These are phyloP conservation scores for Psittacus erithacus DNA, from an alignment of 2,113 vertebrate genomes.

Conservation along the genomic window DNA sequence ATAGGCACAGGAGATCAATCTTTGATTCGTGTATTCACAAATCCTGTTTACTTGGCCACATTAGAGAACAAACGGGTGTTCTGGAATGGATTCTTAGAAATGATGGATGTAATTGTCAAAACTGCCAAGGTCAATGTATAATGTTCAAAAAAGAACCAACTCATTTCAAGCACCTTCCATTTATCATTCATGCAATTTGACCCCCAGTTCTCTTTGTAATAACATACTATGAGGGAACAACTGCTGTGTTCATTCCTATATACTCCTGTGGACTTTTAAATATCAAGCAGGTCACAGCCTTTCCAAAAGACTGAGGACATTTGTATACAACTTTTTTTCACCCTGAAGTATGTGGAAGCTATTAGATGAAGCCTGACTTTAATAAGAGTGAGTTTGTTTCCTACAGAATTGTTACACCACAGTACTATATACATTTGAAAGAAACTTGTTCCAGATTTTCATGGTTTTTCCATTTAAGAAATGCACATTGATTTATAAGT, in stretches of 20 bases:
- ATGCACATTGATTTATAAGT: not conserved
- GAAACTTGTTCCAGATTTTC: not conserved
- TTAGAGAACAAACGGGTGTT: constrained; percentile 81
- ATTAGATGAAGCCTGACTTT: constrained; percentile 64
- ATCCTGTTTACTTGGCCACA: constrained; percentile 90
- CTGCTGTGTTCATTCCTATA: constrained; percentile 87
- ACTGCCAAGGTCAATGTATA: constrained; percentile 94
- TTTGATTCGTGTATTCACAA: constrained; percentile 88
- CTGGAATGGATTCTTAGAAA: constrained; percentile 89
- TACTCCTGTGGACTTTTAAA: constrained; percentile 84
- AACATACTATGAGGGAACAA: constrained; percentile 88
- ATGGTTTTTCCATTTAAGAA: not conserved
- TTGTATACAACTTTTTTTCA: constrained; percentile 76
- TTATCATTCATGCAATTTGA: constrained; percentile 93
- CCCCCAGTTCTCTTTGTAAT: constrained; percentile 90
- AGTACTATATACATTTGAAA: not conserved
- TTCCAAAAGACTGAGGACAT: constrained; percentile 76
- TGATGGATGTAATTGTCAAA: constrained; percentile 98
- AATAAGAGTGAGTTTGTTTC: constrained; percentile 55
- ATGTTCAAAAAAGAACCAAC: constrained; percentile 84
- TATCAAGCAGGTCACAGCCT: constrained; percentile 79
- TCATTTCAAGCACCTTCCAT: constrained; percentile 88
- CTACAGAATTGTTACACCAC: not conserved
- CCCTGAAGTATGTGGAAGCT: constrained; percentile 46
- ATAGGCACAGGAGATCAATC: constrained; percentile 87